Evolutionary conservation across 2,797 vertebrate species (phyloP).

Genomic region (Pseudotriccus pelzelni): DNA sequence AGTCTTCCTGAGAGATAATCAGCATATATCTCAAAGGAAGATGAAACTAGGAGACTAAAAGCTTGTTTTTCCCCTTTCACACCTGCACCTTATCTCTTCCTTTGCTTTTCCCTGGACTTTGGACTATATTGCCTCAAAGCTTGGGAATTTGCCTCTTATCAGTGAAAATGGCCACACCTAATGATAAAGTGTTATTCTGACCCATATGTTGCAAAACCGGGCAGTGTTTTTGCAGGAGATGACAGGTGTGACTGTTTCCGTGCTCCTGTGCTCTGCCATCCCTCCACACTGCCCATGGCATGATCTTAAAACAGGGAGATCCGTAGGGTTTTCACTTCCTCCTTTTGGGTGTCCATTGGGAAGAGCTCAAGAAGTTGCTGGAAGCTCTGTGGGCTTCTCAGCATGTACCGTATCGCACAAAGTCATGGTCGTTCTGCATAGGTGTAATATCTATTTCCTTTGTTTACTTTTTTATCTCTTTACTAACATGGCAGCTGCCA

Average conservation of each 20-base stretch:
- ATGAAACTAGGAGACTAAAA: background rate
- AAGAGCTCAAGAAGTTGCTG: background rate
- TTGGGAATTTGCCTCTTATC: background rate
- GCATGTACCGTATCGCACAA: rapidly evolving
- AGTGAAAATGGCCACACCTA: background rate
- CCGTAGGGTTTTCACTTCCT: background rate
- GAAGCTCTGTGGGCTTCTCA: background rate
- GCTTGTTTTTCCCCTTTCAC: rapidly evolving
- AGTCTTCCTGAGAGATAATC: background rate
- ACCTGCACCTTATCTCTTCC: background rate
- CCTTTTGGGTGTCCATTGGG: background rate
- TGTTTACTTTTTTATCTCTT: background rate
- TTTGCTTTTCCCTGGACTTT: background rate
- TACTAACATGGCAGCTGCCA: background rate
- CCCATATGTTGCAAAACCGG: background rate
- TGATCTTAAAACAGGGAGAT: background rate
- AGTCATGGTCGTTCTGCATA: background rate
- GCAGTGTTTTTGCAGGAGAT: background rate
- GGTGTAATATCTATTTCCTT: background rate
- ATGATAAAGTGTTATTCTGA: background rate
- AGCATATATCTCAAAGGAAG: background rate
- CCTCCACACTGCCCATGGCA: background rate
- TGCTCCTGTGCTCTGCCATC: background rate
- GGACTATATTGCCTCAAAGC: rapidly evolving
- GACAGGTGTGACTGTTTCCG: background rate